phyloP scores from a whole-genome alignment of 2,797 vertebrate species.

The Apodemus agrarius region DNA sequence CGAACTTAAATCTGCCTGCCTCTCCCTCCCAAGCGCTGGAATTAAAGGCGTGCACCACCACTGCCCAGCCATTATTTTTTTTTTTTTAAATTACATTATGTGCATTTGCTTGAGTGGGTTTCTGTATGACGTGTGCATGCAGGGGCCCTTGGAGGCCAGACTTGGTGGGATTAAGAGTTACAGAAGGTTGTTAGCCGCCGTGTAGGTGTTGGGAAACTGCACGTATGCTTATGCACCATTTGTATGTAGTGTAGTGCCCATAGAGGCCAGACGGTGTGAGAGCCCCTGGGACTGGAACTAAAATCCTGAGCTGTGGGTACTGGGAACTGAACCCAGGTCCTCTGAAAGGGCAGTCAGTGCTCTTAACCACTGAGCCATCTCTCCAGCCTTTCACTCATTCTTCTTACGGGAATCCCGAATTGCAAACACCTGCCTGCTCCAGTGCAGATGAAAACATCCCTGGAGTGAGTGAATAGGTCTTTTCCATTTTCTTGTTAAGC shows the following conservation, averaged over 20 bases:
- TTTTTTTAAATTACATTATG: neutral
- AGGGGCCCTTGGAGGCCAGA: neutral
- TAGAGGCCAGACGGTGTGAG: neutral
- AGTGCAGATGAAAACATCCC: neutral
- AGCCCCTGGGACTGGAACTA: neutral
- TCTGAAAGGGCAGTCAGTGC: neutral
- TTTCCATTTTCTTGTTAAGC: slow-evolving; percentile 22
- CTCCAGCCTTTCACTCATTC: neutral
- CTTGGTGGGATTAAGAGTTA: neutral
- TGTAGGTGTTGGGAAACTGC: neutral
- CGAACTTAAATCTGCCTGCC: too few relatives aligned
- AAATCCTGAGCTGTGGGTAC: neutral
- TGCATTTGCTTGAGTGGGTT: neutral
- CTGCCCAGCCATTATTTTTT: too few relatives aligned
- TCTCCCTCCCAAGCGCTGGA: too few relatives aligned
- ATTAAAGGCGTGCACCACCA: too few relatives aligned
- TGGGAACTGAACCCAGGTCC: neutral
- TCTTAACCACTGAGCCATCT: neutral
- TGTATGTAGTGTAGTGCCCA: neutral
- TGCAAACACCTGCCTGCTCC: neutral
- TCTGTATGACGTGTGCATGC: fast-evolving
- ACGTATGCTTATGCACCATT: too few relatives aligned
- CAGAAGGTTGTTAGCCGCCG: neutral
- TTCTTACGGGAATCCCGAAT: neutral
- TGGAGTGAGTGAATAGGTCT: neutral